Conservation (phyloP, 2,797 vertebrate species). For the Halcyon leucocephala region DNA sequence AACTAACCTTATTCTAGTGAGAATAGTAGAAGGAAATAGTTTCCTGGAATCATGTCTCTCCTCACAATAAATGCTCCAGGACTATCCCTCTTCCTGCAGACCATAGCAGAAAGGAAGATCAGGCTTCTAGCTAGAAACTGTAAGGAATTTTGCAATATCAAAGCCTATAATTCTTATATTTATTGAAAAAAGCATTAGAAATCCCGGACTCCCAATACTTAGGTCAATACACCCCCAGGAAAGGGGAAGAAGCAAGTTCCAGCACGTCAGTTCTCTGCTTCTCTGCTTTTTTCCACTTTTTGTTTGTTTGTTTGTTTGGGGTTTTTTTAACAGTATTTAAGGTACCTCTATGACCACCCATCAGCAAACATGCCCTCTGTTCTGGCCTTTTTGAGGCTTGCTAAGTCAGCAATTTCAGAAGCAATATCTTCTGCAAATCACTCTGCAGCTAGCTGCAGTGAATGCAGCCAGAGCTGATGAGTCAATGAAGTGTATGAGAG, state of each 20-base stretch:
- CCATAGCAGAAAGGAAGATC: background rate
- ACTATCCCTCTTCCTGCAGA: background rate
- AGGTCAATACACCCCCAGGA: background rate
- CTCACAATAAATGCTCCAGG: background rate
- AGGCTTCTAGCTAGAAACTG: background rate
- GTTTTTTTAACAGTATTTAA: background rate
- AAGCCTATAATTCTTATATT: background rate
- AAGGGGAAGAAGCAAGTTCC: background rate
- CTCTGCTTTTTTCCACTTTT: no score
- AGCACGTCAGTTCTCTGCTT: background rate
- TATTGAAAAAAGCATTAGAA: background rate
- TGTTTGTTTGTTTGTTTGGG: background rate
- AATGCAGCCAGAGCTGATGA: background rate
- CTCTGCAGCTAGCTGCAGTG: background rate
- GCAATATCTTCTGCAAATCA: background rate
- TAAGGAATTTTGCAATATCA: background rate
- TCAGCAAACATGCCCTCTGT: background rate
- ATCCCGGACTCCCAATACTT: background rate
- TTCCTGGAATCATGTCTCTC: background rate
- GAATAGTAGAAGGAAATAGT: background rate
- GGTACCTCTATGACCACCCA: background rate
- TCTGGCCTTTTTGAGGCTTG: background rate
- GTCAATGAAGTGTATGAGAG: background rate
- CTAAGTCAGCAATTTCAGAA: conserved; percentile 26
- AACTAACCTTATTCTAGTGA: background rate